Evolutionary conservation across 2,888 invertebrate genomes (phyloP), one percentile per base, ranked within the genome.

Genomic region (Ditylenchus weischeri): DNA sequence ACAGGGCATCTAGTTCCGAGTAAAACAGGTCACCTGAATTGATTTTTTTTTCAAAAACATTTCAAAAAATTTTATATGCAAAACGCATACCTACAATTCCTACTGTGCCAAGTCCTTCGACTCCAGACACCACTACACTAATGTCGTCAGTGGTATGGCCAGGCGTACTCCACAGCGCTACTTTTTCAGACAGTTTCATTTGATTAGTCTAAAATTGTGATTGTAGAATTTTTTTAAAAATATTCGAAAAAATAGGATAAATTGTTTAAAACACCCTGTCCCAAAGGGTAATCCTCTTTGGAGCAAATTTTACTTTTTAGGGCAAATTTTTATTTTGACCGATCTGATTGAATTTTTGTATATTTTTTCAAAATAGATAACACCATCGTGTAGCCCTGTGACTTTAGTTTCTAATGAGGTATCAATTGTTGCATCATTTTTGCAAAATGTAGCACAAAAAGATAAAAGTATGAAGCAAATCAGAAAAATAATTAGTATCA

Each of bases 101-200:
- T 62, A 80, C 73, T 49, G 73, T 72, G 51, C 79, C 80, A 64
- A 72, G 72, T 58, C 74, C 72, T 13, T 78, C 74, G 23, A 77
- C 78, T 43, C 77, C 75, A 48, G 74, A 67, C 0, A 80, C 77
- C 49, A 80, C 77, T 7, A 79, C 76, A 15, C 76, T 74, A 49
- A 80, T 66, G 69, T 79, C 78, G 60, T 79, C 76, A 23, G 71
- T 71, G 13, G 80, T 79, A 65, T 79, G 79, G 3, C 80, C 80
- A 6, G 80, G 78, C 50, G 80, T 80, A 67, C 78, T 78, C 80
- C 80, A 80, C 7, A 80, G 59, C 66, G 80, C 72, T 19, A 79
- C 73, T 57, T 79, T 80, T 49, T 66, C 62, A 1, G 79, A 78
- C 11, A 80, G 61, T 65, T 72, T 70, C 75, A 80, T 78, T 19